Conservation (phyloP, 2,797 vertebrate genomes). For the Kryptopterus vitreolus region DNA sequence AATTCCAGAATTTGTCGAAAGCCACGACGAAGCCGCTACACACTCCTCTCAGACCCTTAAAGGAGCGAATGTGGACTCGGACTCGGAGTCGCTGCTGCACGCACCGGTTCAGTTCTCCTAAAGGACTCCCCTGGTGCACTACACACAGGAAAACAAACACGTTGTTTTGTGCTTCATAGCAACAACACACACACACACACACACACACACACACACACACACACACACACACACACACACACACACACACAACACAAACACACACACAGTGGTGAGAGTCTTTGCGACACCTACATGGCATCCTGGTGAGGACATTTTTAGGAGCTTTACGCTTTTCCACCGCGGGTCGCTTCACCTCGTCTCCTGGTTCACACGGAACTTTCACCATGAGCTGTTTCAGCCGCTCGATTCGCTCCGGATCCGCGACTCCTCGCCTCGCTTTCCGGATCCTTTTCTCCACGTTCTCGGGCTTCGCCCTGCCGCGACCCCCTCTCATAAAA, state of each 20-base stretch:
- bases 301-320: conserved; percentile 90
- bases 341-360: conserved; percentile 52
- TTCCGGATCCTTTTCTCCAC: conserved; percentile 71
- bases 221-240: neutral
- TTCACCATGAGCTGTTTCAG: conserved; percentile 82
- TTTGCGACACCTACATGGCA: conserved; percentile 80
- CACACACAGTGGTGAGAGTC: too few relatives aligned
- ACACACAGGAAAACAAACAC: too few relatives aligned
- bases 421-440: conserved; percentile 72
- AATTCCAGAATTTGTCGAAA: conserved; percentile 99
- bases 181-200: neutral
- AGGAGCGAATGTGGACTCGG: conserved; percentile 93
- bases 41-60: conserved; percentile 93
- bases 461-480: conserved; percentile 75
- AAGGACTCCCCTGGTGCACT: conserved; percentile 90
- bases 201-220: neutral
- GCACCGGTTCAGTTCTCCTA: conserved; percentile 90
- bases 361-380: conserved; percentile 64
- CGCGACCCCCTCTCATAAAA: conserved; percentile 80
- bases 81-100: conserved; percentile 87
- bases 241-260: neutral
- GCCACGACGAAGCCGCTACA: conserved; percentile 94
- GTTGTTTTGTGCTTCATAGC: too few relatives aligned
- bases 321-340: conserved; percentile 65
- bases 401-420: conserved; percentile 80